A percentile compares a stretch with the other conserved stretches of the same genome.
Conservation (phyloP, 1,140 invertebrate genomes). For the Thaumatotibia leucotreta region DNA sequence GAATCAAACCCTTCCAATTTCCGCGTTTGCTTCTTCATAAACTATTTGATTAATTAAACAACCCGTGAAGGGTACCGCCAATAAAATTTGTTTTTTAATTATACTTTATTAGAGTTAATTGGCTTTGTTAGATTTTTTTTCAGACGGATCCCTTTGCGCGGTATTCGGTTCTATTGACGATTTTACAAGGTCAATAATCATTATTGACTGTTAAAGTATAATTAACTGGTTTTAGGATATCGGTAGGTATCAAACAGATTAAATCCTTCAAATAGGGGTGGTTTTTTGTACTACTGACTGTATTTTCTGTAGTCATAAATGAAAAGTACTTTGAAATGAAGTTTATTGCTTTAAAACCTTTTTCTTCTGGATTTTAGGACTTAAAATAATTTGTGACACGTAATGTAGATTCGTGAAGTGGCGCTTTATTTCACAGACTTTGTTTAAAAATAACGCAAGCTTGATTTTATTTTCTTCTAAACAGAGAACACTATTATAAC, state of each 20-base stretch:
- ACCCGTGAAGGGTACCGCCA: conserved; percentile 55
- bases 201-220: conserved; percentile 68
- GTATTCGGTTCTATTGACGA: conserved; percentile 66
- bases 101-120: conserved; percentile 67
- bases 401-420: too few relatives aligned
- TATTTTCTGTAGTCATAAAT: neutral
- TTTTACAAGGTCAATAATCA: conserved; percentile 72
- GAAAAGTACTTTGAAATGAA: neutral
- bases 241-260: conserved; percentile 12
- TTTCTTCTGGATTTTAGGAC: too few relatives aligned
- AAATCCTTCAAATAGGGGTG: neutral
- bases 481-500: too few relatives aligned
- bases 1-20: conserved; percentile 36
- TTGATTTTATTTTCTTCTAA: too few relatives aligned
- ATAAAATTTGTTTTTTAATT: conserved; percentile 73
- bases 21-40: conserved; percentile 46
- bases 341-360: too few relatives aligned
- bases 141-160: conserved; percentile 54
- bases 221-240: conserved; percentile 55
- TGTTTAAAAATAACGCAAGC: too few relatives aligned
- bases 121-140: conserved; percentile 55
- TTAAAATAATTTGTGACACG: too few relatives aligned
- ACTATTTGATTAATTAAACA: conserved; percentile 65
- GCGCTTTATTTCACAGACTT: too few relatives aligned
- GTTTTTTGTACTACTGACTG: neutral